Evolutionary conservation across 2,797 vertebrate genomes (phyloP), one percentile per base, ranked within the genome.

Genomic region (Vespertilio murinus): DNA sequence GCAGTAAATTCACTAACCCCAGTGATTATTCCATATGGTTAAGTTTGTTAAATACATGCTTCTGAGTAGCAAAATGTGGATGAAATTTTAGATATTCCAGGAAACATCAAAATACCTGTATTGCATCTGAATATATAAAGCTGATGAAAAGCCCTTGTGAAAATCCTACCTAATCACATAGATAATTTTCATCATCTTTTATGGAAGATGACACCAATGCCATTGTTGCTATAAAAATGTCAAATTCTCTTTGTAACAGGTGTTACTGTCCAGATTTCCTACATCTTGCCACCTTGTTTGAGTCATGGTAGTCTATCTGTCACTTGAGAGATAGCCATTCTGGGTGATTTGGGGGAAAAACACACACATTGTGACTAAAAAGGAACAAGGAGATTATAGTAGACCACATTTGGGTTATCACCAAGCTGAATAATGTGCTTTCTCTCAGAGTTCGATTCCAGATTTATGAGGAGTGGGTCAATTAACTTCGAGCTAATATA

Each of bases 1-100:
- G 88, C n/a, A 82, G 83, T 88, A 90, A 90, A 85, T 86, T 92
- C 49, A 69, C 64, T 94, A 91, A 90, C 75, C 49, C 23, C 93
- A 49, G 38, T 84, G 45, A 90, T 94, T 94, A 87, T 90, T 85
- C 45, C 65, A 78, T 67, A 82, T 30, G 23, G 25, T 70, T 91
- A 92, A 69, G 47, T 82, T 82, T 91, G 65, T 95, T 67, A 82
- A 93, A 75, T 96, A 33, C 65, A 35, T 67, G 30, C 22, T 88
- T 77, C 38, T 8, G 13, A 84, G 49, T n/a, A 90, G 52, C 81
- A 96, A 87, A 90, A 70, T 71, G 13, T 93, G 42, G 16, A 25
- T 59, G 89, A 40, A 67, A 70, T 77, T 82, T 65, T 35, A 84
- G 54, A 83, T 88, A 11, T 79, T 93, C 59, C 17, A 17, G 13